Conservation (phyloP, 1,140 invertebrate species). For the Trachymyrmex cornetzi region DNA sequence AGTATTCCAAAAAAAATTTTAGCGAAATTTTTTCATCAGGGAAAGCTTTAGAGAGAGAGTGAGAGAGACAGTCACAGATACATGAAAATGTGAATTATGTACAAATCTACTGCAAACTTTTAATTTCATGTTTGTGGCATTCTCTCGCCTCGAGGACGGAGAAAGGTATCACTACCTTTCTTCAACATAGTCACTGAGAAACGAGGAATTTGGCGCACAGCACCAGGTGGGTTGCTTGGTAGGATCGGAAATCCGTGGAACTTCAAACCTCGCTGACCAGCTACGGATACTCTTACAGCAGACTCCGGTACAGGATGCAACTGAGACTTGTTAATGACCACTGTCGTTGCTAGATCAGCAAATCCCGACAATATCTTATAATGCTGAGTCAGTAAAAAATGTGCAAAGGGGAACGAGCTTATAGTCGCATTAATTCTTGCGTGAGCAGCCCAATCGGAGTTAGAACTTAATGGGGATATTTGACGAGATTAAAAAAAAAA, state of each 20-base stretch:
- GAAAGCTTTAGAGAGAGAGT: constrained; percentile 14
- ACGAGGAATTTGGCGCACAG: constrained; percentile 80
- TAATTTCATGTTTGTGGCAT: constrained; percentile 64
- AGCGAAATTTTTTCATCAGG: too few species aligned
- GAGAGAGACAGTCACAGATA: constrained; percentile 17
- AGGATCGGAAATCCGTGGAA: constrained; percentile 83
- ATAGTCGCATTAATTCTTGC: constrained; percentile 48
- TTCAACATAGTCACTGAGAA: constrained; percentile 82
- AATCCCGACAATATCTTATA: constrained; percentile 77
- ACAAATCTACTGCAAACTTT: constrained; percentile 57
- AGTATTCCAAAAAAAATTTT: too few species aligned
- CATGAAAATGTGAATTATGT: constrained; percentile 63
- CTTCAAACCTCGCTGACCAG: constrained; percentile 80
- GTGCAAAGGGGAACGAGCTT: constrained; percentile 59
- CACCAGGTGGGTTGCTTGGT: constrained; percentile 81
- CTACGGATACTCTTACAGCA: constrained; percentile 78
- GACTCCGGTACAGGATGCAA: constrained; percentile 79
- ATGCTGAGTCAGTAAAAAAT: constrained; percentile 52
- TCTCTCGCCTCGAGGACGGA: constrained; percentile 63
- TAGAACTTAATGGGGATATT: constrained; percentile 53
- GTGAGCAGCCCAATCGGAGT: constrained; percentile 37
- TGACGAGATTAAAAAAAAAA: constrained; percentile 8
- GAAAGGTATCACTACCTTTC: constrained; percentile 78
- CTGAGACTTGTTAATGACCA: constrained; percentile 77
- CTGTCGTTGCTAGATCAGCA: constrained; percentile 79